Evolutionary conservation across 2,888 invertebrate genomes (phyloP).

Genomic region (Oscheius sp.): DNA sequence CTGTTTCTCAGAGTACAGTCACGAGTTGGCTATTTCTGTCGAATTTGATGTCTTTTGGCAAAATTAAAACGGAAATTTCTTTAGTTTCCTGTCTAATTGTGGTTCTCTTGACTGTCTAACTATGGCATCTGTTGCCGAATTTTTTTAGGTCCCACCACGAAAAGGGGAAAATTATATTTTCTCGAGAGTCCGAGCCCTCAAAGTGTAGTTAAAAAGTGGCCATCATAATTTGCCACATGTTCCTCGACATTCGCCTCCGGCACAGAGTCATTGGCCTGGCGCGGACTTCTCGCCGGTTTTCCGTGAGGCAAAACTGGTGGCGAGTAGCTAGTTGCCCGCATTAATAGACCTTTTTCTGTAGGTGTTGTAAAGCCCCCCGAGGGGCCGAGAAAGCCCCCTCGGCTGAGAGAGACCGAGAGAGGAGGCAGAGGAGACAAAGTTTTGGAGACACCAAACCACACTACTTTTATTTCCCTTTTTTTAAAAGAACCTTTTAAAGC

Average conservation of each 20-base stretch:
- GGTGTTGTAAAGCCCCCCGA: constrained; percentile 31
- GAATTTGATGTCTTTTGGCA: too few relatives aligned
- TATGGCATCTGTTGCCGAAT: too few relatives aligned
- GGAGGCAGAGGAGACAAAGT: background rate
- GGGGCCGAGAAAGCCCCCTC: constrained; percentile 20
- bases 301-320: constrained; percentile 32
- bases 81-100: too few relatives aligned
- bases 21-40: background rate
- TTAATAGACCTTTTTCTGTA: constrained; percentile 37
- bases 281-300: constrained; percentile 25
- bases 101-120: too few relatives aligned
- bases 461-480: too few relatives aligned
- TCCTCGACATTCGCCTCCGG: background rate
- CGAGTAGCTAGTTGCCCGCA: constrained; percentile 37
- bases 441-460: too few relatives aligned
- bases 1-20: background rate
- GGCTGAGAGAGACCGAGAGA: background rate
- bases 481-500: too few relatives aligned
- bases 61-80: too few relatives aligned
- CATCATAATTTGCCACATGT: constrained; percentile 30
- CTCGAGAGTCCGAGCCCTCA: background rate
- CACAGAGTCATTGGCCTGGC: background rate
- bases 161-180: background rate
- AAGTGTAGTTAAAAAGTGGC: constrained; percentile 2
- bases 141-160: too few relatives aligned